Evolutionary conservation across 1,140 invertebrate genomes (phyloP).

Genomic region (Teleopsis dalmanni): DNA sequence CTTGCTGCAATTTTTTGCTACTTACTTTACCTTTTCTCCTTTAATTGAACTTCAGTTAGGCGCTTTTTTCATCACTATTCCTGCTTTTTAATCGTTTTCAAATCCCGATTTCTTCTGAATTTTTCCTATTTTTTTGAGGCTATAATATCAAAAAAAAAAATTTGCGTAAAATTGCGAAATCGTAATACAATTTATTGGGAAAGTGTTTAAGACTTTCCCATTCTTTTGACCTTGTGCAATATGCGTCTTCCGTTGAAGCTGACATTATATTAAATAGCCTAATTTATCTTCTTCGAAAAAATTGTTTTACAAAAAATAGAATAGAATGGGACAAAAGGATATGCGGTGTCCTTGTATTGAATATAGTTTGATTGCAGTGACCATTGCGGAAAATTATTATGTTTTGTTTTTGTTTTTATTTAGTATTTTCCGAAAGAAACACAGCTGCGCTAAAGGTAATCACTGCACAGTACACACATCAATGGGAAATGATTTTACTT

Average conservation of each 20-base stretch:
- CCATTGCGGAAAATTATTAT: conserved; percentile 6
- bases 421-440: too few species aligned
- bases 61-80: neutral
- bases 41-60: neutral
- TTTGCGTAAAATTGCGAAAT: conserved; percentile 10
- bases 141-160: neutral
- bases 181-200: conserved; percentile 9
- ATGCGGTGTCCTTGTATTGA: neutral
- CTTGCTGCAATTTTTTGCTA: conserved; percentile 4
- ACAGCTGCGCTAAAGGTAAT: too few species aligned
- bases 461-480: too few species aligned
- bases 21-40: conserved; percentile 5
- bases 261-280: neutral
- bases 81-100: neutral
- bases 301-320: neutral
- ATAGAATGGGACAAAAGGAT: too few species aligned
- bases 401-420: too few species aligned
- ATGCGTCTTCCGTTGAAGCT: too few species aligned
- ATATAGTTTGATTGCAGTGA: neutral
- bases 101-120: neutral
- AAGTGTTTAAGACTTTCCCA: conserved; percentile 1
- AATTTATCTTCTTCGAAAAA: conserved; percentile 4
- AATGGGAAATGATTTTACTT: too few species aligned
- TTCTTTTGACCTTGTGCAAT: too few species aligned
- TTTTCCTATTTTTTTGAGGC: neutral